These are phyloP conservation scores for Aeoliscus strigatus DNA, from an alignment of 2,797 vertebrate genomes.

Conservation along the genomic window DNA sequence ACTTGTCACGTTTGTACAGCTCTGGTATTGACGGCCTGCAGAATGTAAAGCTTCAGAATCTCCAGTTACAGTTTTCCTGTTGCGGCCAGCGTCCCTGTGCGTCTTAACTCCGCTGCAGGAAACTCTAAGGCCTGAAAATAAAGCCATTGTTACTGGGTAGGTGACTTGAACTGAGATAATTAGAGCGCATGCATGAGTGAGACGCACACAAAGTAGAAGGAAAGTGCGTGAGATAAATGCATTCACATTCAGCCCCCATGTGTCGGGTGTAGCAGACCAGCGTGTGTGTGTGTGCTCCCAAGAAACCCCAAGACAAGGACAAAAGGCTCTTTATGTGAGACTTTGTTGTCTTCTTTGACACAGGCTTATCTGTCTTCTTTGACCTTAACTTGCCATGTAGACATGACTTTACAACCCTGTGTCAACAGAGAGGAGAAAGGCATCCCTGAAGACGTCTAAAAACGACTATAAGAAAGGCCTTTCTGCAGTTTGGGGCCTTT, in stretches of 20 bases:
- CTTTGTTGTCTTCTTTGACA: constrained; percentile 61
- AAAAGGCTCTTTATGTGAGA: constrained; percentile 66
- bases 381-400: constrained; percentile 68
- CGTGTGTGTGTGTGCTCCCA: constrained; percentile 23
- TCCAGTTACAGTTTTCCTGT: constrained; percentile 11
- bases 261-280: constrained; percentile 18
- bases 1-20: constrained; percentile 24
- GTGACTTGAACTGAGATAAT: constrained; percentile 22
- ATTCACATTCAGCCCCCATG: constrained; percentile 11
- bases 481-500: constrained; percentile 2
- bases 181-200: constrained; percentile 8
- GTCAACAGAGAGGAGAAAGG: constrained; percentile 62
- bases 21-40: constrained; percentile 29
- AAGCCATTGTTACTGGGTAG: too few species aligned
- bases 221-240: constrained; percentile 17
- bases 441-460: constrained; percentile 29
- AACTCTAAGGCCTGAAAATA: too few species aligned
- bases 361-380: constrained; percentile 62
- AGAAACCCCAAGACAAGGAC: constrained; percentile 45
- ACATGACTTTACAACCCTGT: constrained; percentile 63
- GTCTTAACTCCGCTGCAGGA: constrained; percentile 16
- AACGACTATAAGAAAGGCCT: constrained; percentile 5
- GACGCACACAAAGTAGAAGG: constrained; percentile 17
- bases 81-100: constrained; percentile 11
- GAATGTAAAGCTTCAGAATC: constrained; percentile 21